Evolutionary conservation across 2,113 vertebrate genomes (phyloP), one percentile per base, ranked within the genome.

Genomic region (Atlantisia rogersi): DNA sequence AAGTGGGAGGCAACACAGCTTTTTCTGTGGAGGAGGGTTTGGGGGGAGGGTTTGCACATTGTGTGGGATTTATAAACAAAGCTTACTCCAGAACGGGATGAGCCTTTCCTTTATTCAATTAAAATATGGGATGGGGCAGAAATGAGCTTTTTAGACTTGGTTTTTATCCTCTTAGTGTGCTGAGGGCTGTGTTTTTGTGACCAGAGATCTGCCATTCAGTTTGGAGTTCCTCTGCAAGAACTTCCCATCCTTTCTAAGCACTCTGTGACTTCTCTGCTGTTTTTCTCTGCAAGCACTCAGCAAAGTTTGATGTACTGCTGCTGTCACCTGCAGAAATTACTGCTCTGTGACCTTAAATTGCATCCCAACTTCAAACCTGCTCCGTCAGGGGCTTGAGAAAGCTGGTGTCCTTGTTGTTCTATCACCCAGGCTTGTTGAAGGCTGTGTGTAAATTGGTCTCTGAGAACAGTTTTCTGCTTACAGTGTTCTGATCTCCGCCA

Each of bases 381-480:
- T 82, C 65, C 0, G 1, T 6, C 37, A n/a, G 48, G 46, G 37
- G 8, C 46, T 84, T 59, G 40, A 65, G 69, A 44, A 44, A 75
- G 52, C 52, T 40, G 18, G 4, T 75, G 59, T 78, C 79, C 73
- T 63, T 90, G n/a, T 68, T 90, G 22, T 42, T 2, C 0, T 55
- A 17, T 56, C 64, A 25, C 24, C 31, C 48, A 16, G 29, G 35
- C 39, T 75, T 55, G 19, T 64, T 71, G 60, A 76, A 81, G 62
- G 39, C 76, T 86, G 83, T 37, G 9, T 65, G 62, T 92, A 87
- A 84, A 86, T 46, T 76, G 40, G 28, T 87, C 78, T 71, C 79
- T 86, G 53, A 92, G 48, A 95, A 88, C 67, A n/a, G 17, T 86
- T 95, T 92, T 71, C 79, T 86, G 58, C 92, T 50, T 95, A 88